Conservation (phyloP, 2,113 vertebrate genomes). For the Callaeas wilsoni region DNA sequence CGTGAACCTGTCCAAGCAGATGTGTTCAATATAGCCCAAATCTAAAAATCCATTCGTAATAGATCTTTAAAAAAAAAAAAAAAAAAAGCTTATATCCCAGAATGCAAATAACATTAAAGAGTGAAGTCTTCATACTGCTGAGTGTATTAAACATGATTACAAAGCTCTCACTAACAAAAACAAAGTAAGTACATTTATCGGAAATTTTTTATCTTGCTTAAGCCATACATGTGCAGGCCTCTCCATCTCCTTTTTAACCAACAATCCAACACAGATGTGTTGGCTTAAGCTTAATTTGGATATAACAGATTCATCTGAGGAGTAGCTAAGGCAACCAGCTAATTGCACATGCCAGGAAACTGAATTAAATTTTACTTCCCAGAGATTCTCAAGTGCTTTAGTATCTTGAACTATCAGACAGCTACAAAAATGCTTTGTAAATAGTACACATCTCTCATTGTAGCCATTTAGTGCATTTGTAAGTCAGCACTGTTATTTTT, state of each 20-base stretch:
- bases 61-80: neutral
- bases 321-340: constrained; percentile 1
- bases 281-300: neutral
- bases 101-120: neutral
- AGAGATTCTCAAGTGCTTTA: neutral
- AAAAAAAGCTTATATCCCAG: neutral
- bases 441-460: neutral
- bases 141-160: neutral
- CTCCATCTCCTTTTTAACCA: neutral
- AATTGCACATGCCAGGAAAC: neutral
- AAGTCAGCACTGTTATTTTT: neutral
- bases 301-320: neutral
- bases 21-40: neutral
- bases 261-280: neutral
- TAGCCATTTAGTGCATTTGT: neutral
- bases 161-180: neutral
- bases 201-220: neutral
- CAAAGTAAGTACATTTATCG: neutral
- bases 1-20: neutral
- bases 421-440: neutral
- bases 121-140: neutral
- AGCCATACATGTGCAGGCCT: neutral
- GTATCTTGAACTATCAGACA: neutral
- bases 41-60: neutral
- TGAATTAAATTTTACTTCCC: neutral